Percentiles rank a stretch among this genome's conserved stretches.
Conservation (phyloP, 1,140 invertebrate species). For the Brachionus calyciflorus region DNA sequence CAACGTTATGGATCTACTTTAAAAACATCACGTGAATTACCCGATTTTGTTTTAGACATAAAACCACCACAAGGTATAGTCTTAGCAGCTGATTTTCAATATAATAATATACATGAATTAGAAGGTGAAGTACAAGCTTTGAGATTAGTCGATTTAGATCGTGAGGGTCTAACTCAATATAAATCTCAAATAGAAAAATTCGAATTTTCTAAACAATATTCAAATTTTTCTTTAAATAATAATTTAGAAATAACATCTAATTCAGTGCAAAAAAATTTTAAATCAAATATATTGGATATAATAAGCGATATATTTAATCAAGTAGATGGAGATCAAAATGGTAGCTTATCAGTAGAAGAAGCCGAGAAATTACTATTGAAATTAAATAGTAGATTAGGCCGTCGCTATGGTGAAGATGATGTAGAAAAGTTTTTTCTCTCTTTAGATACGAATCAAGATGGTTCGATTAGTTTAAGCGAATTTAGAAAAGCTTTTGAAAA, state of each 20-base stretch:
- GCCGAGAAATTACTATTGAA: slow-evolving; percentile 6
- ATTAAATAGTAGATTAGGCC: background rate
- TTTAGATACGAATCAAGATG: slow-evolving; percentile 19
- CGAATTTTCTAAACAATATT: background rate
- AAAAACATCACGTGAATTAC: background rate
- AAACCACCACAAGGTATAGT: slow-evolving; percentile 12
- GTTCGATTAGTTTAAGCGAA: background rate
- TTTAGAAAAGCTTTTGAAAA: slow-evolving; percentile 29
- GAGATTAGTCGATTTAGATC: slow-evolving; percentile 26
- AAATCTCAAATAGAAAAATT: background rate
- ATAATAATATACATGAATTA: background rate
- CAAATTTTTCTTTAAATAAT: background rate
- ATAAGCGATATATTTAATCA: slow-evolving; percentile 8
- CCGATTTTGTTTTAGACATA: slow-evolving; percentile 17
- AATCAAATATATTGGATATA: background rate
- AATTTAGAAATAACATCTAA: background rate
- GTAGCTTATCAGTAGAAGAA: slow-evolving; percentile 29
- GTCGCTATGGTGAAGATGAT: slow-evolving; percentile 30
- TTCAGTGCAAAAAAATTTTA: background rate
- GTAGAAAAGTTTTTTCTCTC: background rate
- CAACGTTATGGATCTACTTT: slow-evolving; percentile 28
- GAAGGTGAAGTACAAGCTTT: slow-evolving; percentile 32
- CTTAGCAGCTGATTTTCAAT: background rate
- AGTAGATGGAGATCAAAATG: slow-evolving; percentile 1
- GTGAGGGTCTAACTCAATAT: slow-evolving; percentile 20